Conservation (phyloP, 2,797 vertebrate genomes). For the Sibirionetta formosa region DNA sequence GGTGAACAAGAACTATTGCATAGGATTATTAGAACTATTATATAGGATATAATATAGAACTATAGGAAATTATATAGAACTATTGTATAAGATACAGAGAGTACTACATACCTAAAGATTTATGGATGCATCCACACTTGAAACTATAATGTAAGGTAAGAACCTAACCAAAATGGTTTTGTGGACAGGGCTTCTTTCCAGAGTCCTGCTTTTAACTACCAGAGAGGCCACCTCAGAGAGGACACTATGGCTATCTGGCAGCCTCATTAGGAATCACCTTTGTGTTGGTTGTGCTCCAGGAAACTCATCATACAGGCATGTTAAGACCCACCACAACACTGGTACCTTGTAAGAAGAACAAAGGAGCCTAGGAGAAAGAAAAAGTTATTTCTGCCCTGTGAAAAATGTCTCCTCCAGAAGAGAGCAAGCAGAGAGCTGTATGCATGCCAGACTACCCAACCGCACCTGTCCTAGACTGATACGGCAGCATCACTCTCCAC, state of each 20-base stretch:
- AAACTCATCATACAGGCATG: fast-evolving
- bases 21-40: too few species aligned
- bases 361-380: neutral
- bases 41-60: too few species aligned
- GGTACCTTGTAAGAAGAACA: neutral
- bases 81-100: neutral
- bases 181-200: neutral
- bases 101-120: neutral
- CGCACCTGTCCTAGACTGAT: neutral
- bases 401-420: neutral
- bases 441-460: neutral
- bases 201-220: neutral
- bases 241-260: neutral
- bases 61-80: too few species aligned
- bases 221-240: neutral
- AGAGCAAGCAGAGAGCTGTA: neutral
- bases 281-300: neutral
- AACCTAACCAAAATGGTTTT: neutral
- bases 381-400: neutral
- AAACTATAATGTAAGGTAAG: neutral
- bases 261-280: neutral
- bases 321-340: neutral
- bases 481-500: neutral
- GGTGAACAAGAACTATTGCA: too few species aligned
- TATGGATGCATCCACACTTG: neutral